phyloP scores from a whole-genome alignment of 2,888 invertebrate species.

The Villa cingulata region DNA sequence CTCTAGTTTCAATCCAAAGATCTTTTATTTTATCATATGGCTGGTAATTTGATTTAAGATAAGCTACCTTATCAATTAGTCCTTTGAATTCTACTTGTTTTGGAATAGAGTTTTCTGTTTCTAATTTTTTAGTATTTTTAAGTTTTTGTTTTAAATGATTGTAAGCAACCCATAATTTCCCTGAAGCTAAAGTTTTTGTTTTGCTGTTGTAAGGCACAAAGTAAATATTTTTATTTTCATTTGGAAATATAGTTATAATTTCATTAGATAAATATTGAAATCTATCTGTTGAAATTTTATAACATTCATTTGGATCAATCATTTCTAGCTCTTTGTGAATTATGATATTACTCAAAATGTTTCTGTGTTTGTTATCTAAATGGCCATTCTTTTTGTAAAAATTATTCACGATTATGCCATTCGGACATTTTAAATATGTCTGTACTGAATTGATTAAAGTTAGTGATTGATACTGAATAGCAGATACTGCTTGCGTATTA shows the following conservation, averaged over 20 bases:
- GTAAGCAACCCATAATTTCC: slow-evolving; percentile 1
- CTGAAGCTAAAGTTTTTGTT: not conserved
- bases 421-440: not conserved
- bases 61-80: not conserved
- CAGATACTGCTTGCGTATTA: too few species aligned
- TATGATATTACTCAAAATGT: not conserved
- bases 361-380: not conserved
- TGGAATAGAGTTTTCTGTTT: not conserved
- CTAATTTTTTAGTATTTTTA: not conserved
- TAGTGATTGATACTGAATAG: too few species aligned
- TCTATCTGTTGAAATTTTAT: slow-evolving; percentile 1
- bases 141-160: slow-evolving; percentile 1
- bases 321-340: not conserved
- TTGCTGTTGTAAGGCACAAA: slow-evolving; percentile 2
- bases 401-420: not conserved
- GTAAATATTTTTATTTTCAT: not conserved
- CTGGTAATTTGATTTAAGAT: not conserved
- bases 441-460: too few species aligned
- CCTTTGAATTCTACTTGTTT: not conserved
- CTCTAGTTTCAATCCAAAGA: not conserved
- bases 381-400: not conserved
- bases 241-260: not conserved
- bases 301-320: not conserved
- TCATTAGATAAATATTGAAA: not conserved
- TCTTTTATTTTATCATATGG: not conserved